Base-by-base conservation (phyloP, 2,113 vertebrate species). In the Ifrita kowaldi region DNA sequence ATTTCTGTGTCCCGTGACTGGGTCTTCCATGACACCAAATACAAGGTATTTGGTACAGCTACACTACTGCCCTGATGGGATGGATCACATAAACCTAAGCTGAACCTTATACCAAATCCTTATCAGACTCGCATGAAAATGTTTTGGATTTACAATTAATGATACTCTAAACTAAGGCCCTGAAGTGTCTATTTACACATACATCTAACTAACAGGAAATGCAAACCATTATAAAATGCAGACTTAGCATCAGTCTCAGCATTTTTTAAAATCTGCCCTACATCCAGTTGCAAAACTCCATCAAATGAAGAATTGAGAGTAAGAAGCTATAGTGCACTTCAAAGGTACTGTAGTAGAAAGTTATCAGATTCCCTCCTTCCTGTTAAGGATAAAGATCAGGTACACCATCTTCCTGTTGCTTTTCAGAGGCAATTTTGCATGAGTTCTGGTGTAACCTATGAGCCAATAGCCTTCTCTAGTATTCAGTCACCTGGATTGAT, bases 351-450 rank as follows among this genome's bases (percentile, higher is more conserved):
- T 18, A 85, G 46, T 9, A 89, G 33, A 79, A 93, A 73, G 65
- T 90, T 84, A 94, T 96, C 92, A 92, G 88, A 87, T 93, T 7
- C 22, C 7, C 32, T 93, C 44, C 76, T 96, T 97, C 93, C 95
- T 94, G 93, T 92, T 57, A 87, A 33, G 76, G 60, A 70, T 80
- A 65, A 95, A 90, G 42, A 93, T 95, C 78, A 62, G 33, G 42
- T 81, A 68, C 10, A 53, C 44, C 30, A 90, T 71, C 77, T 95
- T 96, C 94, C 94, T 96, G 89, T 78, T 81, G 60, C 73, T 81
- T 65, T 91, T 94, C 50, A 75, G 83, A 86, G 5, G n/a, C n/a
- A 83, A 63, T 84, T 83, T 84, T 53, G 6, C 47, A 12, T 10
- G 9, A 56, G 15, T 89, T 90, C 4, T 53, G 26, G 9, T 78